Evolutionary conservation across 2,888 invertebrate genomes (phyloP), one percentile per base, ranked within the genome.

Genomic region (Hypena proboscidalis): DNA sequence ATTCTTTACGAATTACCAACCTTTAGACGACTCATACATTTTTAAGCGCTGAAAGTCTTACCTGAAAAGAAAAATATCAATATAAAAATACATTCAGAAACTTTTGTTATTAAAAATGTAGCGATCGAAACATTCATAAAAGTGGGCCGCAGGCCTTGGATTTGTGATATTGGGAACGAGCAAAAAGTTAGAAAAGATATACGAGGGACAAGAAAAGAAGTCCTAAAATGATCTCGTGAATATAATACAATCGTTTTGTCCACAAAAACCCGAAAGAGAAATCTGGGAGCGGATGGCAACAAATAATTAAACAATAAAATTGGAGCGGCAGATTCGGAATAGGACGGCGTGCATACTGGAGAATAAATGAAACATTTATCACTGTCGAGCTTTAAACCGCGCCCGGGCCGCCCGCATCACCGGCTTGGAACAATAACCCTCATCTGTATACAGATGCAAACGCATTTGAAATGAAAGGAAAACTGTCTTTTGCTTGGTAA

Each of bases 321-420:
- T 74, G 64, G 66, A 58, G 51, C 52, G 54, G 71, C 77, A 75
- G 75, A 80, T 81, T 79, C 73, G 64, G 67, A 68, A 46, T 74
- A 70, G 64, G 68, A 59, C 61, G 58, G 65, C 67, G 65, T 74
- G 73, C 70, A 77, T 71, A 74, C 70, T 74, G 75, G 64, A 67
- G 78, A 73, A 83, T 82, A 81, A 85, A 85, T 86, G 81, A 80
- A 83, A 81, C 85, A 88, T 88, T 88, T 81, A 85, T 88, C 87
- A 85, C 68, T 83, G 89, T 87, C 88, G 67, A 63, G 73, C 53
- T 80, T 74, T 67, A 76, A 74, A 74, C 74, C 71, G 71, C 69
- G 69, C 45, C 41, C 64, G 54, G 50, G 52, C 57, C 65, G 65
- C 69, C 72, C 73, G 66, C 71, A 75, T 71, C 74, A 77, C 73